phyloP scores from a whole-genome alignment of 2,113 vertebrate species.

The Tichodroma muraria region DNA sequence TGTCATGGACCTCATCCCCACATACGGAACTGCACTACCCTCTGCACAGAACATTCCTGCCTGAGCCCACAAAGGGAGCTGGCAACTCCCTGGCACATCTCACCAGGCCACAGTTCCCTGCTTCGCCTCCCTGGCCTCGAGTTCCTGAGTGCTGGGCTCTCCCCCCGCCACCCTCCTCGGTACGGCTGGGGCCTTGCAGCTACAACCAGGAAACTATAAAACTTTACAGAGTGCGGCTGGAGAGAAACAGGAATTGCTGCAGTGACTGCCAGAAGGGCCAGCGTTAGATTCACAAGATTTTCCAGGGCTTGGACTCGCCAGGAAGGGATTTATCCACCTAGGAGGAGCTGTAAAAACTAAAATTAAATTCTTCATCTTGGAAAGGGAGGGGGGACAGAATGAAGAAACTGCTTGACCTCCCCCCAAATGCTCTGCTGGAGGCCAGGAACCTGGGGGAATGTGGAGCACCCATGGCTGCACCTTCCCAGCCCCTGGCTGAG shows the following conservation, averaged over 20 bases:
- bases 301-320: constrained; percentile 61
- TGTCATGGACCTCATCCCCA: neutral
- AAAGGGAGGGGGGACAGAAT: neutral
- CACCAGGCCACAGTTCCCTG: neutral
- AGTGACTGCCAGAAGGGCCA: constrained; percentile 59
- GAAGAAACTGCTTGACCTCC: constrained; percentile 13
- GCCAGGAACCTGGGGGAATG: neutral
- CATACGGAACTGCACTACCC: neutral
- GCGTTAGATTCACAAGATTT: constrained; percentile 61
- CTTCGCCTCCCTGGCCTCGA: neutral
- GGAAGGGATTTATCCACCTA: constrained; percentile 65
- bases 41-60: neutral
- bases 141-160: neutral
- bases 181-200: constrained; percentile 48
- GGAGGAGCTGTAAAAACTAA: constrained; percentile 63
- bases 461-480: neutral
- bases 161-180: constrained; percentile 28
- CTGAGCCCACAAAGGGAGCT: neutral
- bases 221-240: constrained; percentile 70
- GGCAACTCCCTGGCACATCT: neutral
- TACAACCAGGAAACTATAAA: constrained; percentile 68
- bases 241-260: constrained; percentile 65
- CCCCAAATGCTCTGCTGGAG: neutral
- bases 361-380: constrained; percentile 65
- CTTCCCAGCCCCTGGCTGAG: neutral